phyloP scores from a whole-genome alignment of 1,140 invertebrate genomes.

The Aleiodes sp. region DNA sequence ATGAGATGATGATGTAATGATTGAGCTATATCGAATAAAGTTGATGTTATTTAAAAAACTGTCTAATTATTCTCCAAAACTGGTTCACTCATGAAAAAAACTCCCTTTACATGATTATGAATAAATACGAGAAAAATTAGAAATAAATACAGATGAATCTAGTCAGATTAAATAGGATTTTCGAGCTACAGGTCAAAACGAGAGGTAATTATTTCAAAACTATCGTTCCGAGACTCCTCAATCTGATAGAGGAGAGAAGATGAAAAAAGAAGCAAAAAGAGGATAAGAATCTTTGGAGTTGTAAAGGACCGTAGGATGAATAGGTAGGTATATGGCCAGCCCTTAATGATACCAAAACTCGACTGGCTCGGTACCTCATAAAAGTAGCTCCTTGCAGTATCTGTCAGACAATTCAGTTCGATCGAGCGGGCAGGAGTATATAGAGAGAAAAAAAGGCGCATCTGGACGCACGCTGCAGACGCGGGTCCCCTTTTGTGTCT shows the following conservation, averaged over 20 bases:
- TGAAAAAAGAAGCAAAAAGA: neutral
- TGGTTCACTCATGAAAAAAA: neutral
- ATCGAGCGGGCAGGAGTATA: slow-evolving; percentile 14
- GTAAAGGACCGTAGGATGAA: slow-evolving; percentile 30
- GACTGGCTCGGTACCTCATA: slow-evolving; percentile 41
- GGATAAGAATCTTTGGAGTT: slow-evolving; percentile 42
- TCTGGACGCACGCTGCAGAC: slow-evolving; percentile 53
- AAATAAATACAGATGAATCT: no score
- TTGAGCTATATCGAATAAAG: slow-evolving; percentile 61
- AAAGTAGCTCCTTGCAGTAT: slow-evolving; percentile 46
- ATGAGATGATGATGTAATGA: slow-evolving; percentile 52
- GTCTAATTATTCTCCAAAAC: slow-evolving; percentile 29
- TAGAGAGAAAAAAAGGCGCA: slow-evolving; percentile 55
- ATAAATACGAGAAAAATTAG: no score
- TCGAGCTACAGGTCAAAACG: slow-evolving; percentile 32
- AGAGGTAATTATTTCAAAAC: slow-evolving; percentile 53
- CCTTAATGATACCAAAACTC: slow-evolving; percentile 32
- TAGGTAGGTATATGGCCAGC: slow-evolving; percentile 39
- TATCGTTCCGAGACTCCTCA: slow-evolving; percentile 44
- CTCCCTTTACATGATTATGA: no score
- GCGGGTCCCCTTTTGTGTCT: slow-evolving; percentile 49
- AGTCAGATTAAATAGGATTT: neutral
- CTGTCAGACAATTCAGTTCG: slow-evolving; percentile 41
- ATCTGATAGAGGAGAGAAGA: slow-evolving; percentile 48
- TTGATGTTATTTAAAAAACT: slow-evolving; percentile 65